Evolutionary conservation across 2,888 invertebrate genomes (phyloP), one percentile per base, ranked within the genome.

Genomic region (Apantesis nais): DNA sequence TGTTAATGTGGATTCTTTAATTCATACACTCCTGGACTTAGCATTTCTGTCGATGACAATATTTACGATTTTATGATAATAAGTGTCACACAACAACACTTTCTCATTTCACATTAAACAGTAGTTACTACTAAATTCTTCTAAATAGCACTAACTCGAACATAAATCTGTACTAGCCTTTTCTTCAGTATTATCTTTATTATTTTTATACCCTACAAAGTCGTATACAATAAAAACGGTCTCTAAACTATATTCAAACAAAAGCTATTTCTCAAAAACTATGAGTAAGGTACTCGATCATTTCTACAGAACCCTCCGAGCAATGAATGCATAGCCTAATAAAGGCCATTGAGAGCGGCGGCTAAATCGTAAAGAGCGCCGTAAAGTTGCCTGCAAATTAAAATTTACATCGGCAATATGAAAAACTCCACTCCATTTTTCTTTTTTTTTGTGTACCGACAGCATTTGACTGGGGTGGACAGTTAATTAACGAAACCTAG

Each of bases 391-490:
- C 87, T 88, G 92, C 92, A 94, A 94, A 94, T 94, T 94, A 93
- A 93, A 95, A 93, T 95, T 94, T 93, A 93, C 93, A 93, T 92
- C 90, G 92, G 86, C 93, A 91, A 92, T 93, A 93, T 93, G 93
- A 93, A 94, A 92, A 93, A 91, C 89, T 89, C 90, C 89, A 88
- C 89, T 87, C 85, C 87, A 88, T 90, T 91, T 87, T 88, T 88
- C 90, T 88, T 88, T 85, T 66, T 89, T 91, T 90, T 89, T 87
- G 84, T 84, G 85, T 81, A 85, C 88, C 85, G 87, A 88, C 86
- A 86, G 86, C 88, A 88, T 90, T 92, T 90, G 89, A 91, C 91
- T 90, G 90, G 90, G 88, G 88, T 88, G 89, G 92, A 92, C 92
- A 91, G 90, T 92, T 93, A 92, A 93, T 93, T 93, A 92, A 92